phyloP scores from a whole-genome alignment of 2,888 invertebrate species.

The Zaprionus obscuricornis region DNA sequence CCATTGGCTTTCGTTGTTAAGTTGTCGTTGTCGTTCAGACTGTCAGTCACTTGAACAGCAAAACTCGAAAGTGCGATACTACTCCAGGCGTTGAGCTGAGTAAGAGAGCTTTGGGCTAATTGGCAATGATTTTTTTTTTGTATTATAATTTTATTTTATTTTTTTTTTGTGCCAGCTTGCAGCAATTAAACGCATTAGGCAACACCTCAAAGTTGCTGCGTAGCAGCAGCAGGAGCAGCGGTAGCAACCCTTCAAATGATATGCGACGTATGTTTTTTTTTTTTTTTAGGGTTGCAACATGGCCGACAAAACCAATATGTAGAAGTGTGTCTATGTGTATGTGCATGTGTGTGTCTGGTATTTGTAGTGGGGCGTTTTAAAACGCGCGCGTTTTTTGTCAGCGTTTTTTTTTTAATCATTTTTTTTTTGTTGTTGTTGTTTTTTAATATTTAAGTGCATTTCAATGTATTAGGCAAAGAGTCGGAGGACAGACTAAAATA shows the following conservation, averaged over 20 bases:
- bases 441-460: conserved; percentile 66
- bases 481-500: conserved; percentile 7
- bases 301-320: conserved; percentile 56
- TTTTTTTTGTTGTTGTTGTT: background rate
- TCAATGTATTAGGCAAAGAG: conserved; percentile 54
- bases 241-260: too few species aligned
- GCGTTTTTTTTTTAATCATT: background rate
- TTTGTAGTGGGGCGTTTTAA: conserved; percentile 59
- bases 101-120: too few species aligned
- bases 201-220: conserved; percentile 72
- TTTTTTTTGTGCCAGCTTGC: conserved; percentile 38
- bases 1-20: too few species aligned
- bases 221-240: too few species aligned
- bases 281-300: conserved; percentile 65
- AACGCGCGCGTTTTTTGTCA: conserved; percentile 64
- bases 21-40: too few species aligned
- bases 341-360: background rate
- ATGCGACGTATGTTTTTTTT: conserved; percentile 1
- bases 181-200: conserved; percentile 73
- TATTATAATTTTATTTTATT: too few species aligned
- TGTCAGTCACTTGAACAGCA: too few species aligned
- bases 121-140: conserved; percentile 53
- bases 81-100: too few species aligned
- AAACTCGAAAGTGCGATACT: too few species aligned
- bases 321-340: background rate